phyloP scores from a whole-genome alignment of 2,113 vertebrate species.

The Zosterops borbonicus region DNA sequence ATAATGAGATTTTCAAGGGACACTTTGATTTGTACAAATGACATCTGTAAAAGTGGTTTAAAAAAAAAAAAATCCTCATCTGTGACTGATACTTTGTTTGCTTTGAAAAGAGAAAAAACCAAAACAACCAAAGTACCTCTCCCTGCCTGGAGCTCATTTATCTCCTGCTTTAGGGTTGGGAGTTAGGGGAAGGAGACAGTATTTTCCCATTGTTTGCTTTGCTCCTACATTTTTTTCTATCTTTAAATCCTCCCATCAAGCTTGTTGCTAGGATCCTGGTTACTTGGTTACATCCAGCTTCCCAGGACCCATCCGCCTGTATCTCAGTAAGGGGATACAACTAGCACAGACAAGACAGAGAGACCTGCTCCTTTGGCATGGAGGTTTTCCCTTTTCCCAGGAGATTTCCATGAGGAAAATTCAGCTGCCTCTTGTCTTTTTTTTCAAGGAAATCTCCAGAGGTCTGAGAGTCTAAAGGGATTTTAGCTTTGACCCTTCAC shows the following conservation, averaged over 20 bases:
- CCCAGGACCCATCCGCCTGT: neutral
- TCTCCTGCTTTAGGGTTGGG: neutral
- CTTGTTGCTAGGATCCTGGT: conserved; percentile 34
- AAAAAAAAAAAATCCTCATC: conserved; percentile 5
- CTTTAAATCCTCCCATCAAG: conserved; percentile 21
- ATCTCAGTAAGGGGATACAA: neutral
- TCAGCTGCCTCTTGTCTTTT: neutral
- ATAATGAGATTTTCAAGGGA: conserved; percentile 73
- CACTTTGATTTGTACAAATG: conserved; percentile 78
- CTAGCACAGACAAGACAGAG: neutral
- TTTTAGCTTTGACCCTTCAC: neutral
- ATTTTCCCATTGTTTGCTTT: neutral
- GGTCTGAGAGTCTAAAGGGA: neutral
- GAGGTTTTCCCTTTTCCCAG: neutral
- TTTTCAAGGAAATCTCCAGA: neutral
- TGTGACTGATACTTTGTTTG: neutral
- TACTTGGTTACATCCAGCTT: conserved; percentile 36
- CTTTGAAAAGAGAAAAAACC: neutral
- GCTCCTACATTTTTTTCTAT: conserved; percentile 1
- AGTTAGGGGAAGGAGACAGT: neutral
- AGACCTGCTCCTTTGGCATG: neutral
- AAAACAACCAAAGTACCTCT: neutral
- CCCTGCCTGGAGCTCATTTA: neutral
- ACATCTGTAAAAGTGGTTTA: conserved; percentile 73
- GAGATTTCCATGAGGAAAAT: neutral